Percentiles rank a stretch among this genome's conserved stretches.
Conservation (phyloP, 2,113 vertebrate species). For the Furnarius figulus region DNA sequence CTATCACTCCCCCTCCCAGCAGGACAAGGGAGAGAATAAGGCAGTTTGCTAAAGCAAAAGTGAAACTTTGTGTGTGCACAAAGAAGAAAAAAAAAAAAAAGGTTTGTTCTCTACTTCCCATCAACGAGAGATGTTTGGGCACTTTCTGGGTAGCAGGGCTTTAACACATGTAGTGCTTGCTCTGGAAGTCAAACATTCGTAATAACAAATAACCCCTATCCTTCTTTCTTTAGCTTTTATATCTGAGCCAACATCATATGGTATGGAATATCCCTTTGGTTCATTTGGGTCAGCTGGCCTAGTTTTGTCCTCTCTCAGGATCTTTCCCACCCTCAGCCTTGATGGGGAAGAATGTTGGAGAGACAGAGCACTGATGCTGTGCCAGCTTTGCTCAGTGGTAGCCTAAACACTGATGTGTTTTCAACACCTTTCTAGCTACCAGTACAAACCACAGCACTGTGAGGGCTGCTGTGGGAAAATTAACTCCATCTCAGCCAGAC, state of each 20-base stretch:
- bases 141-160: not conserved
- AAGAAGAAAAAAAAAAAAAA: not conserved
- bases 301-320: not conserved
- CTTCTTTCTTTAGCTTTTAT: not conserved
- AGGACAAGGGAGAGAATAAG: not conserved
- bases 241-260: not conserved
- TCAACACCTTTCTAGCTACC: not conserved
- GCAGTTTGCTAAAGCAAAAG: not conserved
- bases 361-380: not conserved
- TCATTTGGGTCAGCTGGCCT: not conserved
- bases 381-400: not conserved
- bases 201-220: not conserved
- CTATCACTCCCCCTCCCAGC: not conserved
- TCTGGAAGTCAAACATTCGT: not conserved
- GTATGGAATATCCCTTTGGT: not conserved
- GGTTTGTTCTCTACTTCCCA: not conserved
- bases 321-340: not conserved
- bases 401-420: not conserved
- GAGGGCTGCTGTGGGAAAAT: not conserved
- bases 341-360: not conserved
- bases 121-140: not conserved
- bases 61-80: not conserved
- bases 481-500: not conserved
- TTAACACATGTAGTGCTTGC: not conserved
- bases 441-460: not conserved